Evolutionary conservation across 2,888 invertebrate species (phyloP).

Genomic region (Agrochola circellaris): DNA sequence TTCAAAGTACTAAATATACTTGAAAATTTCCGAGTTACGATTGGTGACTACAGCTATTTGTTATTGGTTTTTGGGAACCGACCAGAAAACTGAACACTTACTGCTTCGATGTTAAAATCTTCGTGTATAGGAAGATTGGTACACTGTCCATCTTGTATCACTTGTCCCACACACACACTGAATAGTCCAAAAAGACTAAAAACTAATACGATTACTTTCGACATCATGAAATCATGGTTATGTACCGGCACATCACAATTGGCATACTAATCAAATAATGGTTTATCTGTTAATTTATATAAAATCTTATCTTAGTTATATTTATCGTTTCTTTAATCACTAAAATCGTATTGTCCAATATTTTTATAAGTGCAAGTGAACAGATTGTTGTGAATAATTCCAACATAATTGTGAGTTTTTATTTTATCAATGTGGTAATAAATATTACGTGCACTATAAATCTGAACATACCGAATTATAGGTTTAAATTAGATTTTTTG

Average conservation of each 20-base stretch:
- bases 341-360: slow-evolving; percentile 36
- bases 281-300: slow-evolving; percentile 75
- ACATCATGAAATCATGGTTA: slow-evolving; percentile 81
- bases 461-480: not conserved
- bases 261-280: slow-evolving; percentile 75
- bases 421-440: not conserved
- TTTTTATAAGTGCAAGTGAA: slow-evolving; percentile 1
- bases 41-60: not conserved
- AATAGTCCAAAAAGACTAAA: slow-evolving; percentile 75
- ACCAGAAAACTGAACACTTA: slow-evolving; percentile 64
- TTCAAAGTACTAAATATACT: not conserved
- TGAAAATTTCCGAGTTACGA: not conserved
- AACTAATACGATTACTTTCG: slow-evolving; percentile 73
- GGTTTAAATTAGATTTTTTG: not conserved
- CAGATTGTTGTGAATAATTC: slow-evolving; percentile 18
- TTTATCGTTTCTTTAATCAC: slow-evolving; percentile 60
- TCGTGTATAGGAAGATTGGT: slow-evolving; percentile 63
- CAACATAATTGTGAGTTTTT: not conserved
- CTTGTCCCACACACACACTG: slow-evolving; percentile 76
- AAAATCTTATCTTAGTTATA: slow-evolving; percentile 74
- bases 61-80: not conserved
- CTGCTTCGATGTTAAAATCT: slow-evolving; percentile 72
- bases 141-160: slow-evolving; percentile 81
- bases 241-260: slow-evolving; percentile 70
- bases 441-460: not conserved